Evolutionary conservation across 2,113 vertebrate genomes (phyloP).

Genomic region (Pogonocichla stellata): DNA sequence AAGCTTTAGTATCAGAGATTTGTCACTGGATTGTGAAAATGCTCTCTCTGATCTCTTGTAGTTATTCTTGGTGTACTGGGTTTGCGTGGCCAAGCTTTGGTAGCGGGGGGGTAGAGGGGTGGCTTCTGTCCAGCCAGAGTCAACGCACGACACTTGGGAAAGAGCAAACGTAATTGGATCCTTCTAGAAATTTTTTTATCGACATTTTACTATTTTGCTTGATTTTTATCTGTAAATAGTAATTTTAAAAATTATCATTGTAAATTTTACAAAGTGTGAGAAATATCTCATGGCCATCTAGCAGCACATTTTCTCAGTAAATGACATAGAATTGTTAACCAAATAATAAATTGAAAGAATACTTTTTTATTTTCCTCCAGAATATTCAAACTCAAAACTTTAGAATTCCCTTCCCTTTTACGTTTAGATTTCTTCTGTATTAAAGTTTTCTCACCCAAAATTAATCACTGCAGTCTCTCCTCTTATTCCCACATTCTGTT

Average conservation of each 20-base stretch:
- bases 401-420: neutral
- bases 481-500: neutral
- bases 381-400: neutral
- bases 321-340: neutral
- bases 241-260: neutral
- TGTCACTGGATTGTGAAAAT: neutral
- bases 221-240: neutral
- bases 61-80: neutral
- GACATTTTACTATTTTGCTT: neutral
- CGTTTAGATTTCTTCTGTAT: neutral
- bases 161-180: neutral
- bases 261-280: neutral
- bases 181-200: neutral
- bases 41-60: neutral
- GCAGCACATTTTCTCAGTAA: neutral
- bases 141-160: neutral
- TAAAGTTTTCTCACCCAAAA: neutral
- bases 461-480: neutral
- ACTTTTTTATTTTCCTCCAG: neutral
- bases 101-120: accelerated
- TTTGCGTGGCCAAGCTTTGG: neutral
- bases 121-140: neutral
- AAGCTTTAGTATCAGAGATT: neutral
- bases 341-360: neutral
- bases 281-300: neutral